Evolutionary conservation across 2,888 invertebrate genomes (phyloP).

Genomic region (Augochlorella aurata): DNA sequence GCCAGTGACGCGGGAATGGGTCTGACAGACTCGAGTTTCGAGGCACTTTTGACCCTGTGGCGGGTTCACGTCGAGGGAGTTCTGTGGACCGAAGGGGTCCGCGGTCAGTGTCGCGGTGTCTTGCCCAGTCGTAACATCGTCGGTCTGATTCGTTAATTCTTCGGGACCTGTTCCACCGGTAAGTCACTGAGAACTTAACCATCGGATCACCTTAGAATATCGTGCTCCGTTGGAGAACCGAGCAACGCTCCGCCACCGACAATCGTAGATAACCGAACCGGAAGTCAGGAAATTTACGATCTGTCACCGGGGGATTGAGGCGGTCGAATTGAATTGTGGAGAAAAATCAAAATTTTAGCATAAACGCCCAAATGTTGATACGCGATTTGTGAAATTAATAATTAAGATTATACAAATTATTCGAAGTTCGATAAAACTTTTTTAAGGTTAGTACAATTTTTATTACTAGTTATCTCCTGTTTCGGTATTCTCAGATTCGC

Average conservation of each 20-base stretch:
- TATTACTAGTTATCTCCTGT: too few relatives aligned
- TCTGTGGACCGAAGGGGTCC: conserved; percentile 66
- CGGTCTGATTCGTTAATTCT: conserved; percentile 54
- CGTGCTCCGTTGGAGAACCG: neutral
- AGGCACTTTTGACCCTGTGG: conserved; percentile 83
- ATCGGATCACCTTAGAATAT: neutral
- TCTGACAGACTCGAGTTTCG: conserved; percentile 84
- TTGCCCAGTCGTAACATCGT: conserved; percentile 61
- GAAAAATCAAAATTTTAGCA: too few relatives aligned
- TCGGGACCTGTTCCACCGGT: conserved; percentile 43
- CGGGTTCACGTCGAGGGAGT: conserved; percentile 76
- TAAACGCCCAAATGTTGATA: too few relatives aligned
- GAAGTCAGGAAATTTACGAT: neutral
- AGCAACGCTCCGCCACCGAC: neutral
- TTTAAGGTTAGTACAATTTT: too few relatives aligned
- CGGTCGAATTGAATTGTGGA: too few relatives aligned
- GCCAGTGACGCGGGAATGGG: conserved; percentile 81
- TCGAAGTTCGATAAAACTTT: too few relatives aligned
- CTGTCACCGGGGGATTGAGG: neutral
- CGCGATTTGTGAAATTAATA: too few relatives aligned
- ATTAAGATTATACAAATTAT: too few relatives aligned
- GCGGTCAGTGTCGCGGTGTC: conserved; percentile 72
- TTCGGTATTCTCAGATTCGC: too few relatives aligned
- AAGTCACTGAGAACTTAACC: conserved; percentile 37
- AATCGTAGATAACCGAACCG: neutral